phyloP scores from a whole-genome alignment of 2,888 invertebrate genomes.

The Drosophila multiciliata region DNA sequence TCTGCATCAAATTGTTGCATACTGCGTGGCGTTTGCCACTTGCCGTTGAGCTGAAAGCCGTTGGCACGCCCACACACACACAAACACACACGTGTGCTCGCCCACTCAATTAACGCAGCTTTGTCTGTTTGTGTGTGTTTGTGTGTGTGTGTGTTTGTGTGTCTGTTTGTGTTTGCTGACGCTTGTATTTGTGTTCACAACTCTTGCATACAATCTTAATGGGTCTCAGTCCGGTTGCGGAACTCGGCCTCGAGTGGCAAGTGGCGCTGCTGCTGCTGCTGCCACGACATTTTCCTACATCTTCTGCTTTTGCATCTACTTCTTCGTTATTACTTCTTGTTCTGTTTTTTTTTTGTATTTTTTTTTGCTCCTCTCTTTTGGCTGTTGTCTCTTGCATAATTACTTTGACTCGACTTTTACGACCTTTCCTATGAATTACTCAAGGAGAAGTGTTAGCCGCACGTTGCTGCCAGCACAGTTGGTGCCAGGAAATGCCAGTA shows the following conservation, averaged over 20 bases:
- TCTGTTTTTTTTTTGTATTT: constrained; percentile 2
- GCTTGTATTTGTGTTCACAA: constrained; percentile 74
- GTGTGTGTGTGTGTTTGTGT: constrained; percentile 13
- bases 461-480: constrained; percentile 64
- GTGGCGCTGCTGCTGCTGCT: constrained; percentile 2
- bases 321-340: constrained; percentile 18
- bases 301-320: constrained; percentile 14
- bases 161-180: constrained; percentile 35
- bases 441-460: constrained; percentile 75
- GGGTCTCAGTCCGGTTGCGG: constrained; percentile 49
- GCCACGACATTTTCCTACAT: not conserved
- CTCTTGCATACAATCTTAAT: constrained; percentile 70
- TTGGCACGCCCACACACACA: constrained; percentile 47
- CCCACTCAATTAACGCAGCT: constrained; percentile 80
- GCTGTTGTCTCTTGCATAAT: constrained; percentile 66
- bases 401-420: constrained; percentile 81
- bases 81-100: constrained; percentile 28
- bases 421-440: constrained; percentile 78
- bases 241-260: constrained; percentile 38
- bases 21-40: constrained; percentile 49
- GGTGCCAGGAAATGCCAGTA: constrained; percentile 35
- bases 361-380: constrained; percentile 12
- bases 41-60: constrained; percentile 44
- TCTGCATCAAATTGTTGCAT: constrained; percentile 71
- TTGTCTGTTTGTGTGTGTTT: constrained; percentile 37